Evolutionary conservation across 2,888 invertebrate species (phyloP), one percentile per base, ranked within the genome.

Genomic region (Cosmia trapezina): DNA sequence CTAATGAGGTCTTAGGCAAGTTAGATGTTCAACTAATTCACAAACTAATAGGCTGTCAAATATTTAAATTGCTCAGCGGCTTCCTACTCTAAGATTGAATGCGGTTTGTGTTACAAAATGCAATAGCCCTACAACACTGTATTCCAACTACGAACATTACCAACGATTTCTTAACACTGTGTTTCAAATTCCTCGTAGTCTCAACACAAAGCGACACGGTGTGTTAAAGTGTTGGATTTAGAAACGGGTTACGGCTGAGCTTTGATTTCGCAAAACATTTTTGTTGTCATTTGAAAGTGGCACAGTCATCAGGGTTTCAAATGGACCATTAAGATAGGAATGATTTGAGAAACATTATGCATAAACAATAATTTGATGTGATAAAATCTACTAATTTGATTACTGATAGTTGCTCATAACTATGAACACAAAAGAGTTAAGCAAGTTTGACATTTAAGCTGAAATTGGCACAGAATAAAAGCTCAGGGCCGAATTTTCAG

Each of bases 31-130:
- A 78, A 88, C 87, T 89, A 90, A 90, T 90, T 89, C 86, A 80
- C 84, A 78, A 84, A 78, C 84, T 88, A 91, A 89, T 88, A 86
- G 87, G 78, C 88, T 91, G 93, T 93, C 94, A 94, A 94, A 94
- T 92, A 93, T 94, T 93, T 93, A 93, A 94, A 94, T 94, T 94
- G 87, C 81, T 66, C 79, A n/a, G 87, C 88, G 88, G 91, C 93
- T 94, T 94, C 93, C 94, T 94, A 85, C 88, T 93, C 89, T 89
- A 84, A 91, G 90, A 95, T 94, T 95, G 94, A 92, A 93, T 94
- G 94, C 91, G 94, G 94, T 94, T 93, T 88, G 81, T 83, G 83
- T 93, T 93, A 90, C 88, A 87, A 92, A 89, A 90, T 82, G 86
- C 93, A 90, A 92, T 87, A 84, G 83, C 84, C 86, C 86, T 85